Evolutionary conservation across 92 coral and sea anemone species (phyloP).

Genomic region (Actinernus sp.): DNA sequence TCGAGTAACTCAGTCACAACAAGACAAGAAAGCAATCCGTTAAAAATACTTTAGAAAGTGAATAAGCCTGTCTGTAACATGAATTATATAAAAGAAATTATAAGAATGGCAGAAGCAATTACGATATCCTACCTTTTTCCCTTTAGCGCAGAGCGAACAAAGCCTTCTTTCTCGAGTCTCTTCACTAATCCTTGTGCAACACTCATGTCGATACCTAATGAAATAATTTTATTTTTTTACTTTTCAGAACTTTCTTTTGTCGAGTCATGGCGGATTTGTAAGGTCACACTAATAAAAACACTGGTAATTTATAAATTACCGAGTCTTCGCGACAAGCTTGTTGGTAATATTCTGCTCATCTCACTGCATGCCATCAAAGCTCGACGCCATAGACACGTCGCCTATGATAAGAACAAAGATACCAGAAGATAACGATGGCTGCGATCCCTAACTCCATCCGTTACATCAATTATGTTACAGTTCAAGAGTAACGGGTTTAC

Average conservation of each 20-base stretch:
- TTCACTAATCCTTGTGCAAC: slow-evolving; percentile 91
- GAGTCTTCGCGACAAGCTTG: slow-evolving; percentile 85
- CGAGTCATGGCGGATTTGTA: too few relatives aligned
- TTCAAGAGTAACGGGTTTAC: too few relatives aligned
- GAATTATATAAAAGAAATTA: neutral
- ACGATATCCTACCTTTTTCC: slow-evolving; percentile 89
- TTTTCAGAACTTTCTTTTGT: neutral
- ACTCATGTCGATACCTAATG: slow-evolving; percentile 86
- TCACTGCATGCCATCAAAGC: slow-evolving; percentile 91
- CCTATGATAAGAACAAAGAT: slow-evolving; percentile 38
- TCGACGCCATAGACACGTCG: slow-evolving; percentile 94
- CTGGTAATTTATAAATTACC: too few relatives aligned
- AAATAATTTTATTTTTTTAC: neutral
- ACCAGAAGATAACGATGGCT: too few relatives aligned
- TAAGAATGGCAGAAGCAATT: neutral
- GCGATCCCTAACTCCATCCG: too few relatives aligned
- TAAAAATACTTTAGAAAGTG: too few relatives aligned
- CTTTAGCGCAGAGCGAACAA: slow-evolving; percentile 75
- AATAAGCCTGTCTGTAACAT: too few relatives aligned
- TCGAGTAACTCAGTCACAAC: too few relatives aligned
- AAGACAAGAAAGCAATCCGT: too few relatives aligned
- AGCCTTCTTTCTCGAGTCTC: slow-evolving; percentile 94
- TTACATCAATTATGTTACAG: too few relatives aligned
- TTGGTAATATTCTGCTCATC: slow-evolving; percentile 87
- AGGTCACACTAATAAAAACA: too few relatives aligned